These are phyloP conservation scores for Drosophila willistoni DNA, from an alignment of 1,140 invertebrate species.

Conservation along the genomic window DNA sequence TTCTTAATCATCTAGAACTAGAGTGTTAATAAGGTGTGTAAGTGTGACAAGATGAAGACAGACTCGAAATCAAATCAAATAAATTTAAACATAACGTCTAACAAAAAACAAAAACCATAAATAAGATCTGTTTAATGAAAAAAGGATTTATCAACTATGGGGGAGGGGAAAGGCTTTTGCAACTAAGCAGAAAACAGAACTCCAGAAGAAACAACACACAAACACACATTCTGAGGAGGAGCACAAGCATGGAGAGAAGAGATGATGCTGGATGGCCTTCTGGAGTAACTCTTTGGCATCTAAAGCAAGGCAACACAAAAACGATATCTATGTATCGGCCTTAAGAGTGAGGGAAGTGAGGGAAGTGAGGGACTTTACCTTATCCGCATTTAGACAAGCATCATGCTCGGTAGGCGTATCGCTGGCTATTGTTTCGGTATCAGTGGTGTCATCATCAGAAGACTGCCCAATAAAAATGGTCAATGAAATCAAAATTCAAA, in stretches of 20 bases:
- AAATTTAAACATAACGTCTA: constrained; percentile 16
- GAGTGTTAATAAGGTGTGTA: constrained; percentile 13
- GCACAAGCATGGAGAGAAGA: neutral
- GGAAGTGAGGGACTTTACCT: constrained; percentile 47
- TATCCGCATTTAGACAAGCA: constrained; percentile 43
- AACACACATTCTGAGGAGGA: neutral
- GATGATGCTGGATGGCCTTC: neutral
- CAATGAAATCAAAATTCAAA: constrained; percentile 31
- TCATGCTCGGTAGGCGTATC: constrained; percentile 68
- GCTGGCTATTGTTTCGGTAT: constrained; percentile 65
- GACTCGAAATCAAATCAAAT: neutral
- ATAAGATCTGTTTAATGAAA: neutral
- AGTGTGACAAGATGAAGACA: neutral
- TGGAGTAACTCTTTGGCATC: neutral
- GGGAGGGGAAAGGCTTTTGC: neutral
- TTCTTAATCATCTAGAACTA: constrained; percentile 18
- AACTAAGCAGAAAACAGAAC: neutral
- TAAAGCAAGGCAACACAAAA: neutral
- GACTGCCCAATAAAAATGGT: constrained; percentile 39
- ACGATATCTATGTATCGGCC: constrained; percentile 6
- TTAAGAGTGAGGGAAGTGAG: neutral
- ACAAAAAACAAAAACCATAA: neutral
- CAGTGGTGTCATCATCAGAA: constrained; percentile 67
- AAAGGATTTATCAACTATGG: neutral
- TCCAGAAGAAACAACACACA: neutral